Conservation (phyloP, 2,113 vertebrate genomes). For the Gambusia affinis region DNA sequence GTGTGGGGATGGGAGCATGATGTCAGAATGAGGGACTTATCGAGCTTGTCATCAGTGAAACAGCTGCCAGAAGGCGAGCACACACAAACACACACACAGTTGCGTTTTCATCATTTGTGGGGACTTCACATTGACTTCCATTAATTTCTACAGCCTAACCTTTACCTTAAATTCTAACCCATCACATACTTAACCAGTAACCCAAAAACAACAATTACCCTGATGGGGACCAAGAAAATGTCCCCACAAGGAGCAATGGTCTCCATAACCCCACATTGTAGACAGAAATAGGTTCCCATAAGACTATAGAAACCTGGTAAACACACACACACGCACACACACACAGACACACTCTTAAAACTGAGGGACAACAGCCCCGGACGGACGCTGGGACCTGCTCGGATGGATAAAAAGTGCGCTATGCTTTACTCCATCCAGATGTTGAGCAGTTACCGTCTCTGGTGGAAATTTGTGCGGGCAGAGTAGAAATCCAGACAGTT, state of each 20-base stretch:
- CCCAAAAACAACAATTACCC: too few relatives aligned
- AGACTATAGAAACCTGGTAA: too few relatives aligned
- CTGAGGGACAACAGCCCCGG: conserved; percentile 39
- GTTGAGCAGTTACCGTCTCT: conserved; percentile 61
- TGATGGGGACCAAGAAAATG: too few relatives aligned
- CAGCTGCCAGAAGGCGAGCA: conserved; percentile 52
- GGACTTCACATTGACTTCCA: too few relatives aligned
- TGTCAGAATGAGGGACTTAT: conserved; percentile 40
- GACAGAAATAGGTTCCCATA: too few relatives aligned
- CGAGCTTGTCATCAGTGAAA: conserved; percentile 9
- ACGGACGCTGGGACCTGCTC: background rate
- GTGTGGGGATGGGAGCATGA: conserved; percentile 22
- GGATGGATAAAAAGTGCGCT: conserved; percentile 71
- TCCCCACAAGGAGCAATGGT: too few relatives aligned
- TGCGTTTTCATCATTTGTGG: too few relatives aligned
- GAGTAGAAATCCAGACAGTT: conserved; percentile 79
- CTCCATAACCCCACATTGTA: too few relatives aligned
- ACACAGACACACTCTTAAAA: too few relatives aligned
- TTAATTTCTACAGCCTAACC: too few relatives aligned
- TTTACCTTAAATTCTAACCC: too few relatives aligned
- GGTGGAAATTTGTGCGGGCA: conserved; percentile 71
- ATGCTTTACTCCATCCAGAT: conserved; percentile 41
- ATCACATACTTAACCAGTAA: too few relatives aligned
- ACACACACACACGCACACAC: conserved; percentile 4
- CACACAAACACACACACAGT: background rate